Evolutionary conservation across 2,888 invertebrate species (phyloP).

Genomic region (Gisinianus flammeolus): DNA sequence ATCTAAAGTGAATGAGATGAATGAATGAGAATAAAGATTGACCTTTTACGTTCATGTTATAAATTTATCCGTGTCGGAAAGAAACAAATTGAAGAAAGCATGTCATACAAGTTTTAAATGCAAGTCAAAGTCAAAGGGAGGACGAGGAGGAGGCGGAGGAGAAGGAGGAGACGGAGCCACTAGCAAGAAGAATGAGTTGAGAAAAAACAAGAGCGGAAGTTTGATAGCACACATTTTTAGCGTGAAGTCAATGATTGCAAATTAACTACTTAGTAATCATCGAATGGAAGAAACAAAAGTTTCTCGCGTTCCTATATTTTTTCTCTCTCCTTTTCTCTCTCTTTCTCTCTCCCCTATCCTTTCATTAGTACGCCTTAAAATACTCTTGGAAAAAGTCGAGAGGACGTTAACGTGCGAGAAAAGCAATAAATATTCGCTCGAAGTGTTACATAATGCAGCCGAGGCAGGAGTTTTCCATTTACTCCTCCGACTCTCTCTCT

Average conservation of each 20-base stretch:
- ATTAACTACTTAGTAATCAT: slow-evolving; percentile 27
- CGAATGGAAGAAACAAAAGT: slow-evolving; percentile 18
- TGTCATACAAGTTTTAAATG: too few relatives aligned
- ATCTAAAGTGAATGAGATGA: too few relatives aligned
- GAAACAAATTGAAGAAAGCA: too few relatives aligned
- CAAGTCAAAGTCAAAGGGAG: too few relatives aligned
- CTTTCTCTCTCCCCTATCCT: background rate
- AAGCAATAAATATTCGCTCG: slow-evolving; percentile 33
- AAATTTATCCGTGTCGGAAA: too few relatives aligned
- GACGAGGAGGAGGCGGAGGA: too few relatives aligned
- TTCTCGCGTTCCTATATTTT: background rate
- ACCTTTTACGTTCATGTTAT: too few relatives aligned
- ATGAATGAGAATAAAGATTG: too few relatives aligned
- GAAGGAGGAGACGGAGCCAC: too few relatives aligned
- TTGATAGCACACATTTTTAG: too few relatives aligned
- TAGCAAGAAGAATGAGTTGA: too few relatives aligned
- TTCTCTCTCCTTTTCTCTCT: background rate
- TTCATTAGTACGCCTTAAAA: background rate
- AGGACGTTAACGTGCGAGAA: slow-evolving; percentile 33
- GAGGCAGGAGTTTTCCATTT: slow-evolving; percentile 10
- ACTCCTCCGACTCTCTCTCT: background rate
- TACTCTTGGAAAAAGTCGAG: slow-evolving; percentile 14
- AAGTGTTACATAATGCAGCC: slow-evolving; percentile 33
- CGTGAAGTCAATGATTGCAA: slow-evolving; percentile 23
- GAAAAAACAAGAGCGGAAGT: too few relatives aligned